Evolutionary conservation across 2,888 invertebrate species (phyloP).

Genomic region (Uropetala carovei): DNA sequence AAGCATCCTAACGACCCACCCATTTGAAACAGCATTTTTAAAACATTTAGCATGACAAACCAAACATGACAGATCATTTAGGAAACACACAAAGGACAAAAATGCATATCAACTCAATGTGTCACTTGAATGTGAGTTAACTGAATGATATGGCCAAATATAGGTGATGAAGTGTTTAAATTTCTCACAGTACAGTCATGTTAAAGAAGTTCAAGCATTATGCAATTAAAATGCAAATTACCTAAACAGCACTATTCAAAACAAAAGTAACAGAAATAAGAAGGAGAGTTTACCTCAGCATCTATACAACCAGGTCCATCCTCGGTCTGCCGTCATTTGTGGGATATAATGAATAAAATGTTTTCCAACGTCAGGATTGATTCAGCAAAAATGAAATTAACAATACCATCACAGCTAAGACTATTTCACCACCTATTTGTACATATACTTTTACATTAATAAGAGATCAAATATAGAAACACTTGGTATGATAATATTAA

Average conservation of each 20-base stretch:
- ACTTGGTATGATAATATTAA: neutral
- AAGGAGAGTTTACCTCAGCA: slow-evolving; percentile 57
- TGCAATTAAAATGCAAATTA: slow-evolving; percentile 45
- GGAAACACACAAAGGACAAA: slow-evolving; percentile 3
- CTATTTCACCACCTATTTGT: slow-evolving; percentile 19
- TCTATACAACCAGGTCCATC: slow-evolving; percentile 62
- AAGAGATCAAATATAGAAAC: neutral
- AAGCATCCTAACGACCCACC: slow-evolving; percentile 8
- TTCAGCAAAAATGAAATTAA: slow-evolving; percentile 29
- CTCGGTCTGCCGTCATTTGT: slow-evolving; percentile 53
- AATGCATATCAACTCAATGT: neutral
- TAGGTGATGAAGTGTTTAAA: slow-evolving; percentile 20
- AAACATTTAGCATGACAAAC: neutral
- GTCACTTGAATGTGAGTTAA: slow-evolving; percentile 7
- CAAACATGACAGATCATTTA: neutral
- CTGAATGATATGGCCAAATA: neutral
- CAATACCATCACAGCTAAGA: slow-evolving; percentile 19
- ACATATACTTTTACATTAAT: neutral
- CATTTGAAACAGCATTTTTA: neutral
- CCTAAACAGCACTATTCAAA: slow-evolving; percentile 43
- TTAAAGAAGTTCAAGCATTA: slow-evolving; percentile 54
- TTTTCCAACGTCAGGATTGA: slow-evolving; percentile 45
- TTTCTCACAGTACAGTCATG: slow-evolving; percentile 48
- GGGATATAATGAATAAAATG: slow-evolving; percentile 58
- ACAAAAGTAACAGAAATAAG: slow-evolving; percentile 28